Percentiles rank a stretch among this genome's conserved stretches.
phyloP scores from a whole-genome alignment of 2,888 invertebrate species.

The Cryptophagus acutangulus region DNA sequence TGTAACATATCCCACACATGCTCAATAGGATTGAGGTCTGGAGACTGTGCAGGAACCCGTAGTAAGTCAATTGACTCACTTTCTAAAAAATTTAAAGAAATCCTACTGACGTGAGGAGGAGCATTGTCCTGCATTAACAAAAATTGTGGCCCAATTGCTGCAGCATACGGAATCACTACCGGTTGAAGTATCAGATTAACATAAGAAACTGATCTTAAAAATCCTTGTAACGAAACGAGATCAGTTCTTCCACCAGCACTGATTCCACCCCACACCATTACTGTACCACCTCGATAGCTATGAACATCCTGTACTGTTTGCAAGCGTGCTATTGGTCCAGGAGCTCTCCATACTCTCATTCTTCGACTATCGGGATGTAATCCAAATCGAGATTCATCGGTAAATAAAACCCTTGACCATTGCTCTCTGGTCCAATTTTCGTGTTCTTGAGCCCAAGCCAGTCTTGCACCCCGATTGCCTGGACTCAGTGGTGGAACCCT shows the following conservation, averaged over 20 bases:
- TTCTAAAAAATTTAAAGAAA: constrained; percentile 8
- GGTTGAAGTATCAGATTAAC: constrained; percentile 13
- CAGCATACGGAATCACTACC: constrained; percentile 13
- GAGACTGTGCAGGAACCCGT: constrained; percentile 17
- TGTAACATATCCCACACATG: constrained; percentile 14
- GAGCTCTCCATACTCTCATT: constrained; percentile 13
- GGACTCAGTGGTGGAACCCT: neutral
- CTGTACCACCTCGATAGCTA: constrained; percentile 12
- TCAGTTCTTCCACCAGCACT: constrained; percentile 7
- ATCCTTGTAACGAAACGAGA: neutral
- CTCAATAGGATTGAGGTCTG: constrained; percentile 21
- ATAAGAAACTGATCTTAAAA: neutral
- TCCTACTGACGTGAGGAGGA: constrained; percentile 12
- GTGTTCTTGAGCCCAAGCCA: neutral
- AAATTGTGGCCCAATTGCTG: constrained; percentile 13
- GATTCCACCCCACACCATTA: constrained; percentile 19
- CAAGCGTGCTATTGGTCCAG: constrained; percentile 10
- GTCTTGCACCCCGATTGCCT: neutral
- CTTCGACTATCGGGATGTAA: constrained; percentile 15
- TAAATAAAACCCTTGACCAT: constrained; percentile 15
- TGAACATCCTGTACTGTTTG: constrained; percentile 17
- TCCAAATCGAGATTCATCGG: constrained; percentile 19
- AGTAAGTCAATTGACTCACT: constrained; percentile 11
- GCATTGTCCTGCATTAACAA: constrained; percentile 22
- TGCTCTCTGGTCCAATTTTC: neutral